These are phyloP conservation scores for Spodoptera frugiperda DNA, from an alignment of 1,140 invertebrate genomes.

Conservation along the genomic window DNA sequence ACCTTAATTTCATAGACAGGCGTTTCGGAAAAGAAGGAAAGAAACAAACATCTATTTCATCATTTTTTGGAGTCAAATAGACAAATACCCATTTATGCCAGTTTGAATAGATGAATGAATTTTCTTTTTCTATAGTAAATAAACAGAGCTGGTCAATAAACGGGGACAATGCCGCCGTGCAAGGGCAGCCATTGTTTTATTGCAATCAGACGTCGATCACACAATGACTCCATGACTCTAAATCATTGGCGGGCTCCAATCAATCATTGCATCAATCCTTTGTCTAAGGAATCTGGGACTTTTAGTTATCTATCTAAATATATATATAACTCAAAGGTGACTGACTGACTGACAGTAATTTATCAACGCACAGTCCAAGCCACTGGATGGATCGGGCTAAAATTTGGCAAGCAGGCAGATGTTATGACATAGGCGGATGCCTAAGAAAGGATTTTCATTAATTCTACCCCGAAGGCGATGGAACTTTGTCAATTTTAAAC, in stretches of 20 bases:
- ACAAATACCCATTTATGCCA: background rate
- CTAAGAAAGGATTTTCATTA: too few relatives aligned
- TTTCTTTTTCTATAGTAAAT: background rate
- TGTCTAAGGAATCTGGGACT: background rate
- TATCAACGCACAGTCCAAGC: too few relatives aligned
- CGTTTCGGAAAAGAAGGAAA: too few relatives aligned
- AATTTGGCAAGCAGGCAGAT: too few relatives aligned
- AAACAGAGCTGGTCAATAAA: slow-evolving; percentile 45
- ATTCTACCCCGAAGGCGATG: too few relatives aligned
- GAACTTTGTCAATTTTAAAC: too few relatives aligned
- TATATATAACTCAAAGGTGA: too few relatives aligned
- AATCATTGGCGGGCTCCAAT: background rate
- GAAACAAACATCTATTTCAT: background rate
- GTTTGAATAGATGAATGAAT: background rate
- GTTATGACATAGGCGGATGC: too few relatives aligned
- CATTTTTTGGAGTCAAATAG: background rate
- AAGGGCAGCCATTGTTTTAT: slow-evolving; percentile 47
- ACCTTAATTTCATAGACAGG: too few relatives aligned
- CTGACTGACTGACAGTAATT: too few relatives aligned
- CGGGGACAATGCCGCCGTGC: slow-evolving; percentile 42
- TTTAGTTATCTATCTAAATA: too few relatives aligned
- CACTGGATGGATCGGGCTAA: too few relatives aligned
- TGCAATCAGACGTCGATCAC: slow-evolving; percentile 25
- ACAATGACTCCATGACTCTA: background rate
- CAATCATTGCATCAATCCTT: slow-evolving; percentile 28